Evolutionary conservation across 92 coral and sea anemone species (phyloP).

Genomic region (Isaurus tuberculatus): DNA sequence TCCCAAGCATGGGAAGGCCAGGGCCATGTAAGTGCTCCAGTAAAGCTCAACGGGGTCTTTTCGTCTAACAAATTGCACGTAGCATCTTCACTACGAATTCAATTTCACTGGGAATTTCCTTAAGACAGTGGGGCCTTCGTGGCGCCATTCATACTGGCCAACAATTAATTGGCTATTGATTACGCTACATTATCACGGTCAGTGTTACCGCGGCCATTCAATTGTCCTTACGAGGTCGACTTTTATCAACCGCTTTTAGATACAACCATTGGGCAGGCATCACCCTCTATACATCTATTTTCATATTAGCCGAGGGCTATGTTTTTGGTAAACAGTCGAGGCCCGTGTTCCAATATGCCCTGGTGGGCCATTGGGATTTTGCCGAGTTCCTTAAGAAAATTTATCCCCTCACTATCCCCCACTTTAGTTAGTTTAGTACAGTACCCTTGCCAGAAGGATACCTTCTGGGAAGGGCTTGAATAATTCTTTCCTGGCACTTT

Average conservation of each 20-base stretch:
- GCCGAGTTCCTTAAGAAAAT: slow-evolving; percentile 98
- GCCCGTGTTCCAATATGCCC: slow-evolving; percentile 60
- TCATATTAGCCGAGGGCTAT: slow-evolving; percentile 87
- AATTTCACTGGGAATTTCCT: slow-evolving; percentile 81
- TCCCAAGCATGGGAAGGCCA: slow-evolving; percentile 25
- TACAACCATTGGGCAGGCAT: slow-evolving; percentile 96
- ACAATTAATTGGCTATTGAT: slow-evolving; percentile 93
- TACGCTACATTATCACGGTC: slow-evolving; percentile 83
- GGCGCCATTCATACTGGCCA: slow-evolving; percentile 95
- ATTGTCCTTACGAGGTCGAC: slow-evolving; percentile 78
- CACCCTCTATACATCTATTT: slow-evolving; percentile 87
- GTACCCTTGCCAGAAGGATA: slow-evolving; percentile 29
- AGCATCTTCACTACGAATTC: slow-evolving; percentile 95
- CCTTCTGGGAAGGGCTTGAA: slow-evolving; percentile 18
- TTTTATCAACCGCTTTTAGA: slow-evolving; percentile 66
- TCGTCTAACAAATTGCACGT: slow-evolving; percentile 91
- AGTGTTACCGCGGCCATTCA: slow-evolving; percentile 97
- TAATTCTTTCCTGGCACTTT: slow-evolving; percentile 87
- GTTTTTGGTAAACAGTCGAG: slow-evolving; percentile 99
- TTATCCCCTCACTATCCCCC: slow-evolving; percentile 84
- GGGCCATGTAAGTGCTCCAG: slow-evolving; percentile 74
- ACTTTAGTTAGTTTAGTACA: slow-evolving; percentile 87
- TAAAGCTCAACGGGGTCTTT: slow-evolving; percentile 94
- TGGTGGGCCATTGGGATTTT: slow-evolving; percentile 56
- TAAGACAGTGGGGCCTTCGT: slow-evolving; percentile 93